Evolutionary conservation across 2,113 vertebrate genomes (phyloP).

Genomic region (Gymnorhina tibicen): DNA sequence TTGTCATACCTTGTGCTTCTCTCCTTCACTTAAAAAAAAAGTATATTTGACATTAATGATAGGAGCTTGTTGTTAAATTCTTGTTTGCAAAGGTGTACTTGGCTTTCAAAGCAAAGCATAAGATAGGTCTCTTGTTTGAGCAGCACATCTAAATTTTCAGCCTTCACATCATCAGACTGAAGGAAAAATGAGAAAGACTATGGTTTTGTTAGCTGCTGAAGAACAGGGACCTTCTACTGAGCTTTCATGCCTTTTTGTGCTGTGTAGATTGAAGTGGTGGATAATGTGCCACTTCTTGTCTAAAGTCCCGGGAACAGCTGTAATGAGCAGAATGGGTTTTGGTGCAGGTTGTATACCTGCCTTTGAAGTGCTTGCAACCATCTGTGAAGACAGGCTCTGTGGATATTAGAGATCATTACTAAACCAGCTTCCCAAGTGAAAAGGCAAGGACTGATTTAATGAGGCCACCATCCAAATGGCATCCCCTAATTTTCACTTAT

Average conservation of each 20-base stretch:
- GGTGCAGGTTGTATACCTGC: slow-evolving; percentile 15
- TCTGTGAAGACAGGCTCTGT: slow-evolving; percentile 36
- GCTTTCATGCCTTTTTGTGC: slow-evolving; percentile 28
- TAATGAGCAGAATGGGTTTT: slow-evolving; percentile 30
- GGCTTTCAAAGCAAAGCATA: neutral
- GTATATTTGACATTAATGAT: neutral
- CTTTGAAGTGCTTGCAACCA: slow-evolving; percentile 42
- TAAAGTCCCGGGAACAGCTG: slow-evolving; percentile 36
- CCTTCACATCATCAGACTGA: neutral
- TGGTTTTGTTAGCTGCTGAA: neutral
- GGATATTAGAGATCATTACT: slow-evolving; percentile 31
- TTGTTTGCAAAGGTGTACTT: neutral
- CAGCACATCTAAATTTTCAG: neutral
- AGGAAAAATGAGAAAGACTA: neutral
- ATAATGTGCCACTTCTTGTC: slow-evolving; percentile 16
- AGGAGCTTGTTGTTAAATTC: neutral
- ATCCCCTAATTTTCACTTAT: slow-evolving; percentile 25
- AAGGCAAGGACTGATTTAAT: slow-evolving; percentile 47
- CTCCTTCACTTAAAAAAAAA: neutral
- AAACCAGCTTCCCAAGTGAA: slow-evolving; percentile 28
- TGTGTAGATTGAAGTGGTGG: neutral
- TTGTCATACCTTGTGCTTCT: neutral
- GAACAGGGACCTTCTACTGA: neutral
- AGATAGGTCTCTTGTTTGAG: neutral
- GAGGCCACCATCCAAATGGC: slow-evolving; percentile 13